Percentiles rank a stretch among this genome's conserved stretches.
phyloP scores from a whole-genome alignment of 2,797 vertebrate genomes.

The Hydrophis major region DNA sequence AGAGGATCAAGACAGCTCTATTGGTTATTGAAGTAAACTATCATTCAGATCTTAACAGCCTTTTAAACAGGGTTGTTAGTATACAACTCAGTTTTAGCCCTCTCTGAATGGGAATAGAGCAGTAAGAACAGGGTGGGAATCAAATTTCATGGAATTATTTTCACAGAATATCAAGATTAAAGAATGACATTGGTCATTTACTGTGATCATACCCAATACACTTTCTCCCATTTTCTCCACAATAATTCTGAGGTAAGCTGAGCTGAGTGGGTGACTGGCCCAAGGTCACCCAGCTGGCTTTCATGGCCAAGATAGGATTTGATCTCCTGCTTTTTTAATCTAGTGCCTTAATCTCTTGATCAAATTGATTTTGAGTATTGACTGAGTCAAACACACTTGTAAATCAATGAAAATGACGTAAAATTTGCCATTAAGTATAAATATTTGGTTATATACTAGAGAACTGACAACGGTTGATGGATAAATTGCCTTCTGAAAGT shows the following conservation, averaged over 20 bases:
- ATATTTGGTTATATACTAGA: neutral
- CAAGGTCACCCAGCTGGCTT: too few relatives aligned
- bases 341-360: neutral
- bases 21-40: neutral
- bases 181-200: neutral
- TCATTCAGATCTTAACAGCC: neutral
- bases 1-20: neutral
- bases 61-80: neutral
- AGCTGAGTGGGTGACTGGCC: too few relatives aligned
- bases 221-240: neutral
- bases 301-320: too few relatives aligned
- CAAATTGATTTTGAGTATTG: neutral
- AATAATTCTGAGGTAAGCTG: too few relatives aligned
- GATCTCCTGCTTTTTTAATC: neutral
- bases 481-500: neutral
- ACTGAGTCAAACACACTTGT: neutral
- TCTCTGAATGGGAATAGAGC: neutral
- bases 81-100: neutral
- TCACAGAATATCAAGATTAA: neutral
- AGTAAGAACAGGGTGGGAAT: neutral
- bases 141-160: neutral
- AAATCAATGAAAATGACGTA: neutral
- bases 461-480: neutral
- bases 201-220: neutral
- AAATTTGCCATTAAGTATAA: neutral